These are phyloP conservation scores for Ophion costatus DNA, from an alignment of 2,888 invertebrate species.

Conservation along the genomic window DNA sequence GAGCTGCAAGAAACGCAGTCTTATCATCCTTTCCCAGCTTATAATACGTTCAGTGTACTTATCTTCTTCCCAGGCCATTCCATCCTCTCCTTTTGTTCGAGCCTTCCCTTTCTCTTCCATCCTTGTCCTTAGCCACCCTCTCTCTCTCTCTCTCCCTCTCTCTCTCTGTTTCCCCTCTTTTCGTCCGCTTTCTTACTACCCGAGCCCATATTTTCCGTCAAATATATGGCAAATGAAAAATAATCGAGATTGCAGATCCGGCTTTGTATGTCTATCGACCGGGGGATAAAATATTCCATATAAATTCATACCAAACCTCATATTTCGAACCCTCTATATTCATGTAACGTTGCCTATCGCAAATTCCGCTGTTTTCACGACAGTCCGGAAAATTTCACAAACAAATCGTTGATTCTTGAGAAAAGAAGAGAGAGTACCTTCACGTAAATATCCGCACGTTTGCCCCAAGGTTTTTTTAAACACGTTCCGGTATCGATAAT, in stretches of 20 bases:
- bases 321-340: no score
- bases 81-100: background rate
- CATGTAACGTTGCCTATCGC: no score
- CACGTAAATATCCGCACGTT: background rate
- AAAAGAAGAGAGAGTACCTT: background rate
- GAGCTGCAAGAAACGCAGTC: slow-evolving; percentile 66
- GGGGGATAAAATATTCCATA: background rate
- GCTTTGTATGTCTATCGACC: background rate
- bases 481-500: background rate
- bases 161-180: background rate
- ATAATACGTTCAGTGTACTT: slow-evolving; percentile 59
- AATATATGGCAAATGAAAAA: background rate
- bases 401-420: no score
- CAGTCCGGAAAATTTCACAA: background rate
- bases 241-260: background rate
- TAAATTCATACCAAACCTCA: no score
- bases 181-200: background rate
- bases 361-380: background rate
- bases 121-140: background rate
- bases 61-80: slow-evolving; percentile 6
- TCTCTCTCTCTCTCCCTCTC: background rate
- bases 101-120: background rate
- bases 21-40: slow-evolving; percentile 69
- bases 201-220: background rate
- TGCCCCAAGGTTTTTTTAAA: background rate